phyloP scores from a whole-genome alignment of 2,797 vertebrate species.

The Eidolon dupreanum region DNA sequence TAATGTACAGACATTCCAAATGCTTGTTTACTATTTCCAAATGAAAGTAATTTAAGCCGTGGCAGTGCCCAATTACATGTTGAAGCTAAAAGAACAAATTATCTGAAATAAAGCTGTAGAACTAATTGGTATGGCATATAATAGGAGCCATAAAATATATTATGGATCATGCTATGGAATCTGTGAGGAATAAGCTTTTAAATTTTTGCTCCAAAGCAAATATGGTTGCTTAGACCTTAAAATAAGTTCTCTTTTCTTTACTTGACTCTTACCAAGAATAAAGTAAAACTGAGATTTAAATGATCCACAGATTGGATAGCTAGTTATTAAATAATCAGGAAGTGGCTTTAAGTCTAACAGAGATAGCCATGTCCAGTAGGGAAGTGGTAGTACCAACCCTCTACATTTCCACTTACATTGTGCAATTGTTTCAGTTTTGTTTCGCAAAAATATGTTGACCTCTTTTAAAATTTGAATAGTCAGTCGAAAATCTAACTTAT shows the following conservation, averaged over 20 bases:
- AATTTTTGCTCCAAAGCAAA: constrained; percentile 21
- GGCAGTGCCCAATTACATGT: not conserved
- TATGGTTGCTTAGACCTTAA: not conserved
- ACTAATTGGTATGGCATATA: not conserved
- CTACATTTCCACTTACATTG: not conserved
- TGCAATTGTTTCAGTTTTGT: not conserved
- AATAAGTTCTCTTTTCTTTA: constrained; percentile 34
- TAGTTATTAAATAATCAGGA: constrained; percentile 19
- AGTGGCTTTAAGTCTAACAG: not conserved
- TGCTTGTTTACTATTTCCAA: constrained; percentile 22
- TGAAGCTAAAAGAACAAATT: constrained; percentile 42
- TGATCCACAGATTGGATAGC: not conserved
- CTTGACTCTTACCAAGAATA: constrained; percentile 7
- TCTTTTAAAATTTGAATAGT: not conserved
- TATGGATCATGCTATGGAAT: not conserved
- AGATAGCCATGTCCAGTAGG: not conserved
- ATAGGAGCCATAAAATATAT: not conserved
- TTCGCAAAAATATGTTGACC: not conserved
- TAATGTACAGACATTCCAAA: constrained; percentile 37
- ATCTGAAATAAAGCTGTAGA: not conserved
- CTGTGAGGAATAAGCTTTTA: not conserved
- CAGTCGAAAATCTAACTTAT: constrained; percentile 16
- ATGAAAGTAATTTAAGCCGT: constrained; percentile 32
- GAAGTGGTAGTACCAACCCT: not conserved
- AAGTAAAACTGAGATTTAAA: constrained; percentile 19